Evolutionary conservation across 2,888 invertebrate species (phyloP).

Genomic region (Carcina quercana): DNA sequence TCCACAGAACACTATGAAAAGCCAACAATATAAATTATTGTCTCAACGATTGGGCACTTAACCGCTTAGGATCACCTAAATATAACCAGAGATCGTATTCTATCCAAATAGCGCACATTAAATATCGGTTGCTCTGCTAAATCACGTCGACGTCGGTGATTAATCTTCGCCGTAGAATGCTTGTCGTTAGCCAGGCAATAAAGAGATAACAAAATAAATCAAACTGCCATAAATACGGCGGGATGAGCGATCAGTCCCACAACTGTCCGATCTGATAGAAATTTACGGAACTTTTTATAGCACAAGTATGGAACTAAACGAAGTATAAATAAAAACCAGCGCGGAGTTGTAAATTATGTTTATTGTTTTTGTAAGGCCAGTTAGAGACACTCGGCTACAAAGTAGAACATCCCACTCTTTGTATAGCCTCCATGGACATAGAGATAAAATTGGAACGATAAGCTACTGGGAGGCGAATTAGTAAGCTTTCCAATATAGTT

Average conservation of each 20-base stretch:
- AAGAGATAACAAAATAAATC: constrained; percentile 74
- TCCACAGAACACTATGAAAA: constrained; percentile 3
- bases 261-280: constrained; percentile 54
- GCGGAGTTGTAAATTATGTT: constrained; percentile 56
- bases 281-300: constrained; percentile 64
- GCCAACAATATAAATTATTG: constrained; percentile 29
- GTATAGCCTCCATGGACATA: constrained; percentile 28
- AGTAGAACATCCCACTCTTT: constrained; percentile 27
- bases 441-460: constrained; percentile 8
- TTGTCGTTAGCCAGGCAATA: constrained; percentile 70
- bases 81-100: constrained; percentile 53
- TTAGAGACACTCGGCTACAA: constrained; percentile 11
- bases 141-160: constrained; percentile 69
- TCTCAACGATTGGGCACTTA: constrained; percentile 48
- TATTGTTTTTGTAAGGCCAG: constrained; percentile 43
- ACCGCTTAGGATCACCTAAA: constrained; percentile 55
- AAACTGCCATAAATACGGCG: constrained; percentile 66
- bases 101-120: constrained; percentile 66
- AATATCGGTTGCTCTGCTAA: constrained; percentile 71
- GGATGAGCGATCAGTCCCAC: constrained; percentile 67
- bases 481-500: constrained; percentile 13
- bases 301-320: constrained; percentile 49
- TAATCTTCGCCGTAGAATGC: constrained; percentile 68
- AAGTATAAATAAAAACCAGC: constrained; percentile 57
- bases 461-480: constrained; percentile 1